A percentile compares a stretch with the other conserved stretches of the same genome.
Evolutionary conservation across 1,140 invertebrate genomes (phyloP).

Genomic region (Holcopasites calliopsidis): DNA sequence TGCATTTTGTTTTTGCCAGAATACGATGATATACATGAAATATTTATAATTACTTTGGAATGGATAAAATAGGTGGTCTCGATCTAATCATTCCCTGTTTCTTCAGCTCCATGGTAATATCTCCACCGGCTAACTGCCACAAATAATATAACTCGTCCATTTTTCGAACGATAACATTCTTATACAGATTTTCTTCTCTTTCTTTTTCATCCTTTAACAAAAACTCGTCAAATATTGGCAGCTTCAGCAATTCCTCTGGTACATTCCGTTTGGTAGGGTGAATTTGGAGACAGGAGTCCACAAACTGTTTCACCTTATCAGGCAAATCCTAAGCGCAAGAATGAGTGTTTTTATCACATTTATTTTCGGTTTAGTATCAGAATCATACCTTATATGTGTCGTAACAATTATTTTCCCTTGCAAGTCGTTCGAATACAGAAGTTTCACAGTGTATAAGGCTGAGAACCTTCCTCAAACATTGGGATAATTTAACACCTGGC

Average conservation of each 20-base stretch:
- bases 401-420: constrained; percentile 87
- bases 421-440: constrained; percentile 86
- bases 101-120: constrained; percentile 93
- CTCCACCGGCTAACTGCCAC: constrained; percentile 97
- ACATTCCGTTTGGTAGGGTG: constrained; percentile 83
- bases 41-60: constrained; percentile 83
- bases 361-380: too few species aligned
- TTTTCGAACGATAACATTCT: constrained; percentile 82
- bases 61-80: constrained; percentile 87
- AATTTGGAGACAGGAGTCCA: constrained; percentile 86
- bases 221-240: constrained; percentile 78
- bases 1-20: constrained; percentile 16
- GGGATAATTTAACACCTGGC: constrained; percentile 86
- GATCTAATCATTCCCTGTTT: constrained; percentile 94
- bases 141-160: constrained; percentile 94
- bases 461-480: constrained; percentile 87
- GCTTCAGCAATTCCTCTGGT: constrained; percentile 81
- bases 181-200: constrained; percentile 69
- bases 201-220: constrained; percentile 66
- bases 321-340: constrained; percentile 80
- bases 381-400: constrained; percentile 82
- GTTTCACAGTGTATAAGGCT: constrained; percentile 83
- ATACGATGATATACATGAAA: constrained; percentile 31
- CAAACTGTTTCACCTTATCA: constrained; percentile 82
- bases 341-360: constrained; percentile 30